Conservation (phyloP, 2,888 invertebrate genomes). For the Trichopria drosophilae region DNA sequence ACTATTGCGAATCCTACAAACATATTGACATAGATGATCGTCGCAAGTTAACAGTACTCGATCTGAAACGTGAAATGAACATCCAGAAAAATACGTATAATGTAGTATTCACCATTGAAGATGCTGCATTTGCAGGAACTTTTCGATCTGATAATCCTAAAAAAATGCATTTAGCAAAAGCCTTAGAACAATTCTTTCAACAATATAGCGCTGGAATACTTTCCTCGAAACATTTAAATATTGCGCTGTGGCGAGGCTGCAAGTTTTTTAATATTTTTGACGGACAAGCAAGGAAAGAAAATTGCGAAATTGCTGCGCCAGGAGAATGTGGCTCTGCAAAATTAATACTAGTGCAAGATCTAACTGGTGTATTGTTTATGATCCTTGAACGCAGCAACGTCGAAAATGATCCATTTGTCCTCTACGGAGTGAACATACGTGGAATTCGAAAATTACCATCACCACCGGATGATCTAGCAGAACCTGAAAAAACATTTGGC, state of each 20-base stretch:
- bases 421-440: conserved; percentile 41
- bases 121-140: conserved; percentile 48
- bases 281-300: conserved; percentile 45
- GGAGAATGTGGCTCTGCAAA: conserved; percentile 42
- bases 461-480: conserved; percentile 29
- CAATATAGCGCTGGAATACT: conserved; percentile 45
- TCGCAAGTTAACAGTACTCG: conserved; percentile 40
- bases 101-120: conserved; percentile 45
- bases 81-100: conserved; percentile 45
- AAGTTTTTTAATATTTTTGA: conserved; percentile 49
- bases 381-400: conserved; percentile 51
- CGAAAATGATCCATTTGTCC: conserved; percentile 47
- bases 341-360: conserved; percentile 45
- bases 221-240: conserved; percentile 45
- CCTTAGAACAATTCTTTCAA: conserved; percentile 48
- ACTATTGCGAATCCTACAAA: conserved; percentile 49
- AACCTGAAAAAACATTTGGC: conserved; percentile 28
- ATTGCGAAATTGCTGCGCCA: conserved; percentile 37
- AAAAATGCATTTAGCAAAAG: conserved; percentile 48
- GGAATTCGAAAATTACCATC: conserved; percentile 34
- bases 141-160: conserved; percentile 49
- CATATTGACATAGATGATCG: conserved; percentile 43
- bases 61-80: conserved; percentile 41
- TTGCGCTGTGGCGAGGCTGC: conserved; percentile 49
- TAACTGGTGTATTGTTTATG: conserved; percentile 45